Evolutionary conservation across 1,140 invertebrate species (phyloP).

Genomic region (Dermatophagoides farinae): DNA sequence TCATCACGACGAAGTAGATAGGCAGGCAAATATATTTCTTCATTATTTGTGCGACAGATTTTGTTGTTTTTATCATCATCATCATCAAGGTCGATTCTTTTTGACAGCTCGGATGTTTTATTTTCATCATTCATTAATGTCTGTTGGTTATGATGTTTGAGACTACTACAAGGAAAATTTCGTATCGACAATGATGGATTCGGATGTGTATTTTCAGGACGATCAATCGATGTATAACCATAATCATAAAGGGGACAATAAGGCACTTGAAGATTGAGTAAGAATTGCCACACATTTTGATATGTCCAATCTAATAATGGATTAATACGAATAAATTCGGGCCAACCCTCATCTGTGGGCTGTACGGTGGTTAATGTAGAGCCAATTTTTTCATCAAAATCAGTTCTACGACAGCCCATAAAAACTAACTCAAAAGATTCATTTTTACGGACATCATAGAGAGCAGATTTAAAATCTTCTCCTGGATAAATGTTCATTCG

Average conservation of each 20-base stretch:
- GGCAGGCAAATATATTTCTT: too few species aligned
- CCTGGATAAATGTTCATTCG: constrained; percentile 43
- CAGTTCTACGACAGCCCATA: constrained; percentile 64
- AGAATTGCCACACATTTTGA: constrained; percentile 66
- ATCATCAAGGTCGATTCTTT: too few species aligned
- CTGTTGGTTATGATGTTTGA: constrained; percentile 19
- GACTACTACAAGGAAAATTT: constrained; percentile 19
- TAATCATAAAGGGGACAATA: constrained; percentile 72
- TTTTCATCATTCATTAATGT: too few species aligned
- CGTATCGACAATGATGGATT: constrained; percentile 42
- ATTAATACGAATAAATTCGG: constrained; percentile 59
- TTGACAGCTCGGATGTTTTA: too few species aligned
- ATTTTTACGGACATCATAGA: constrained; percentile 37
- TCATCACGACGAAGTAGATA: too few species aligned
- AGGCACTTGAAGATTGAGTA: constrained; percentile 48
- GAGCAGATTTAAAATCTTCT: constrained; percentile 42
- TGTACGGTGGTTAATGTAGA: background rate
- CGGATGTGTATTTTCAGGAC: constrained; percentile 46
- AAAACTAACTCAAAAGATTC: constrained; percentile 42
- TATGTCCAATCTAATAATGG: constrained; percentile 78
- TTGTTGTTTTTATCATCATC: too few species aligned
- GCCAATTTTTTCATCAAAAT: constrained; percentile 30
- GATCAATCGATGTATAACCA: constrained; percentile 70
- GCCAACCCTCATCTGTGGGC: constrained; percentile 61
- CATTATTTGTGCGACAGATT: too few species aligned